A percentile compares a stretch with the other conserved stretches of the same genome.
These are phyloP conservation scores for Rhadina sibilatrix DNA, from an alignment of 2,113 vertebrate species.

Conservation along the genomic window DNA sequence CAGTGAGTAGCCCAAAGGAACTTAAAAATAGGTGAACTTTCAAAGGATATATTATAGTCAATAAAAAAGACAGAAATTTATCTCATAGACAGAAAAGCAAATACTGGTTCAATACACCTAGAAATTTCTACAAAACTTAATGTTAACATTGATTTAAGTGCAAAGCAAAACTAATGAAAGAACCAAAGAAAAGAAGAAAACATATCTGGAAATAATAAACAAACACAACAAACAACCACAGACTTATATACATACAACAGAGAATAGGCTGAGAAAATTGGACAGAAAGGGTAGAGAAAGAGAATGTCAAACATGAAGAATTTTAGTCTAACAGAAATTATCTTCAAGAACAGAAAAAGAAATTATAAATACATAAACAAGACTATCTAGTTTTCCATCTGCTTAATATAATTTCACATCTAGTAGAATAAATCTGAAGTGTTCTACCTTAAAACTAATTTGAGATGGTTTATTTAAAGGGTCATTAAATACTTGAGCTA, in stretches of 20 bases:
- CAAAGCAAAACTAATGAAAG: neutral
- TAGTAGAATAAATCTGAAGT: neutral
- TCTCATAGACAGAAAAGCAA: neutral
- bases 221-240: neutral
- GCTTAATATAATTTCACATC: neutral
- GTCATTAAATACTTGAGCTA: neutral
- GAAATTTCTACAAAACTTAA: neutral
- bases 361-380: neutral
- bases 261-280: neutral
- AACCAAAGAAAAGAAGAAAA: neutral
- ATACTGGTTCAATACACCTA: neutral
- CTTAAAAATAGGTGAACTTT: neutral
- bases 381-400: neutral
- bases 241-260: neutral
- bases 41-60: neutral
- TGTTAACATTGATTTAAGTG: neutral
- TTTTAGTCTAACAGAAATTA: neutral
- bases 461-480: neutral
- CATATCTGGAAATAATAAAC: accelerated
- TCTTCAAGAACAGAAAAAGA: neutral
- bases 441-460: neutral
- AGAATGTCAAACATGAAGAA: accelerated
- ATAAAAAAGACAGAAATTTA: neutral
- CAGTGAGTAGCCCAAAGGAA: neutral
- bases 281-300: neutral